Conservation (phyloP, 2,888 invertebrate species). For the Pyrrhia umbra region DNA sequence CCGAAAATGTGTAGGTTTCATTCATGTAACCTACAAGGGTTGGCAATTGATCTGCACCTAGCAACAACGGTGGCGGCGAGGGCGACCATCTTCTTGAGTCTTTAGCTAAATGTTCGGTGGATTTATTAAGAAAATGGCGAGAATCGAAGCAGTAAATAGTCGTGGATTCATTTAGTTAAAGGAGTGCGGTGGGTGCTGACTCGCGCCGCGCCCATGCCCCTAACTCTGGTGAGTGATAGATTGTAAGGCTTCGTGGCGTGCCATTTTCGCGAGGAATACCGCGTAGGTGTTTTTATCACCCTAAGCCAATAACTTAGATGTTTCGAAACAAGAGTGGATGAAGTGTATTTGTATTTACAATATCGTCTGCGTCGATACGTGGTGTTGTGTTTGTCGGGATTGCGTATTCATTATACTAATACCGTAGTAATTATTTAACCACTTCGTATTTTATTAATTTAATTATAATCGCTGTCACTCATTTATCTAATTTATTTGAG, state of each 20-base stretch:
- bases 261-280: conserved; percentile 79
- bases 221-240: conserved; percentile 88
- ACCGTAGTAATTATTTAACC: conserved; percentile 27
- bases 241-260: conserved; percentile 87
- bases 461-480: conserved; percentile 38
- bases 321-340: conserved; percentile 57
- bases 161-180: conserved; percentile 86
- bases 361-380: conserved; percentile 24
- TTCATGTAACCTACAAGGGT: conserved; percentile 85
- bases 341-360: conserved; percentile 54
- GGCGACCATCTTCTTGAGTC: conserved; percentile 74
- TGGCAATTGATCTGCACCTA: conserved; percentile 83
- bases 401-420: conserved; percentile 20
- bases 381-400: conserved; percentile 31
- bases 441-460: conserved; percentile 41
- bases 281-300: conserved; percentile 69
- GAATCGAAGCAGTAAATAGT: conserved; percentile 79
- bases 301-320: conserved; percentile 71
- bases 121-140: conserved; percentile 79
- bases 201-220: conserved; percentile 89
- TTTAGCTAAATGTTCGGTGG: conserved; percentile 79
- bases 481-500: conserved; percentile 9
- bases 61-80: conserved; percentile 82
- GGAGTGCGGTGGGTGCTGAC: conserved; percentile 81
- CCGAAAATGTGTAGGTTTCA: conserved; percentile 84